phyloP scores from a whole-genome alignment of 2,797 vertebrate species.

The Ctenopoma kingsleyae region DNA sequence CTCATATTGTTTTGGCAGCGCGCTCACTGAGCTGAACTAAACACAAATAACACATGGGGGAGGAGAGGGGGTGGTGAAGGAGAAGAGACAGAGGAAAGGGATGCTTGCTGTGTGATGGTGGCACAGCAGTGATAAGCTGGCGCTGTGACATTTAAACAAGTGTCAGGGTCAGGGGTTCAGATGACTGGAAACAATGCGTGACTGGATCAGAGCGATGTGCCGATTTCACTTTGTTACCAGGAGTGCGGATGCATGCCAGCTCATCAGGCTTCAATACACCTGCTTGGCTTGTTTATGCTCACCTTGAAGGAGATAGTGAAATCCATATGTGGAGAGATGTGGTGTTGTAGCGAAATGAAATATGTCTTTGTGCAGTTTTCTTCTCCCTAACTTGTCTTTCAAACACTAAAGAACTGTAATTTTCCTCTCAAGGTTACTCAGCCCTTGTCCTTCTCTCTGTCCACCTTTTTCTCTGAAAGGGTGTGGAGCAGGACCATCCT shows the following conservation, averaged over 20 bases:
- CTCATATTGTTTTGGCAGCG: conserved; percentile 51
- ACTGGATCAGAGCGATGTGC: conserved; percentile 43
- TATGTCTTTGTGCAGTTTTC: conserved; percentile 9
- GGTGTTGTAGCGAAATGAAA: not conserved
- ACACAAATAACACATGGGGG: conserved; percentile 57
- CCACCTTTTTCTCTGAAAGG: conserved; percentile 28
- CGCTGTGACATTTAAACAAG: conserved; percentile 76
- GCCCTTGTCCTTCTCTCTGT: conserved; percentile 15
- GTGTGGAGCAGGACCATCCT: conserved; percentile 79
- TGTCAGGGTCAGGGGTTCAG: conserved; percentile 62
- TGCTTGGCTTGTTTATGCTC: conserved; percentile 31
- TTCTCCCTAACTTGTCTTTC: conserved; percentile 18
- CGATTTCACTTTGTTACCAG: conserved; percentile 37
- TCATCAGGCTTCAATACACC: conserved; percentile 23
- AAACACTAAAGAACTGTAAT: conserved; percentile 29
- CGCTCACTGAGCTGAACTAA: conserved; percentile 54
- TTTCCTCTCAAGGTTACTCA: conserved; percentile 34
- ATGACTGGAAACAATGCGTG: conserved; percentile 63
- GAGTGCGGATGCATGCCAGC: conserved; percentile 4
- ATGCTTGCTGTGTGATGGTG: conserved; percentile 29
- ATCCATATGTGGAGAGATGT: not conserved
- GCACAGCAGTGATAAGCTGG: conserved; percentile 58
- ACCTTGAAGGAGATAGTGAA: conserved; percentile 36
- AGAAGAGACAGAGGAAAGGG: conserved; percentile 17
- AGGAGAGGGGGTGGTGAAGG: conserved; percentile 23